Evolutionary conservation across 2,797 vertebrate species (phyloP), one percentile per base, ranked within the genome.

Genomic region (Syngnathus acus): DNA sequence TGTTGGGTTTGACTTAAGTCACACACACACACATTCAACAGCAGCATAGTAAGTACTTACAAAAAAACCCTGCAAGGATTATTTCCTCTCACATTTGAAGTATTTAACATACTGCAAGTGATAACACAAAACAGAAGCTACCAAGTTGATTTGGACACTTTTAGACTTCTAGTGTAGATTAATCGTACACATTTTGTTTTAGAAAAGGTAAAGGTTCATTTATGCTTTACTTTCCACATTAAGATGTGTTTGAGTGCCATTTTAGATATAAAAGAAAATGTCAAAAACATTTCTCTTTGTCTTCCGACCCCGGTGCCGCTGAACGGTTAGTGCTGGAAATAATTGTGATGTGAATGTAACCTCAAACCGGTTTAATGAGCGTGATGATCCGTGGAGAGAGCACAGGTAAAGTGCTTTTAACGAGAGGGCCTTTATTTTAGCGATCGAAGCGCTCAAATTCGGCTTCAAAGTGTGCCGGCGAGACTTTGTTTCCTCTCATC

Each of bases 381-480:
- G 82, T 81, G 81, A 78, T 84, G 88, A 88, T 89, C 86, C 84
- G 69, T 69, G 67, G 84, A 86, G 83, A 79, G 84, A 89, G 84
- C 86, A 81, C 84, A 90, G 87, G 87, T 90, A 87, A 87, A 88
- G 87, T 89, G 84, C 81, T 88, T 89, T 90, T 88, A 87, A 90
- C 79, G 73, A 90, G 84, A 88, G 86, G 84, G 83, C 78, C 84
- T 84, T 88, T 84, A 86, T 87, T 89, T 86, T 81, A 86, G 81
- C 83, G 84, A 83, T 75, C 69, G 1, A 69, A 72, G 82, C 70
- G 72, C 72, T 55, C 86, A 81, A 82, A 83, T 88, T 82, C 75
- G 68, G 84, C 87, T 89, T 89, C 86, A 89, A 90, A 90, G 88
- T 81, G 73, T 68, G 82, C 84, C 90, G 81, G 87, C 84, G 70